These are phyloP conservation scores for Xiphydria camelus DNA, from an alignment of 2,888 invertebrate genomes.

Conservation along the genomic window DNA sequence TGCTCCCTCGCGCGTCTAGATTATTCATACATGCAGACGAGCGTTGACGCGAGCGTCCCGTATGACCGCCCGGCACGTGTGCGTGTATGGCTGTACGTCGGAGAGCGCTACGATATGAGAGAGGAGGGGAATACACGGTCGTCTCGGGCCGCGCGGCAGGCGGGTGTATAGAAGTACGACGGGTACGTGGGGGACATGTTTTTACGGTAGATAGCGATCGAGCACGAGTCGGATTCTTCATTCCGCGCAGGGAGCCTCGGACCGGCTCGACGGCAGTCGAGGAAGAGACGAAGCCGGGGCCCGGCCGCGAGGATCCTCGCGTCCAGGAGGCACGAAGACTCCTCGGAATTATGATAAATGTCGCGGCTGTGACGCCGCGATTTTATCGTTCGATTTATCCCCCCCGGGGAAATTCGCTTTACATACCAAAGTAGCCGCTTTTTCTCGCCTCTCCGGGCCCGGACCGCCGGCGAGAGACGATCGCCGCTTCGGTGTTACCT, in stretches of 20 bases:
- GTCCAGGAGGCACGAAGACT: conserved; percentile 36
- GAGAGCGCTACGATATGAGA: too few species aligned
- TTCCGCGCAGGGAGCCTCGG: conserved; percentile 42
- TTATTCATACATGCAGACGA: too few species aligned
- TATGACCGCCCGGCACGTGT: too few species aligned
- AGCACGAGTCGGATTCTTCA: conserved; percentile 47
- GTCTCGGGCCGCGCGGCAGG: conserved; percentile 7
- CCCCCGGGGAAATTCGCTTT: conserved; percentile 16
- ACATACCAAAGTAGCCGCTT: conserved; percentile 20
- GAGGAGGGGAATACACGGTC: not conserved
- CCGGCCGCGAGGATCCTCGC: conserved; percentile 15
- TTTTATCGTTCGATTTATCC: conserved; percentile 31
- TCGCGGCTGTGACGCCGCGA: conserved; percentile 38
- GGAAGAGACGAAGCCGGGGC: conserved; percentile 8
- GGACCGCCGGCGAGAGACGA: too few species aligned
- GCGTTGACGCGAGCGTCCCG: too few species aligned
- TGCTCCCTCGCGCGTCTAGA: too few species aligned
- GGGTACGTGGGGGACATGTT: conserved; percentile 29
- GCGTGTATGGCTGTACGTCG: not conserved
- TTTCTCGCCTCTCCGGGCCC: too few species aligned
- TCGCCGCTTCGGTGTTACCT: too few species aligned
- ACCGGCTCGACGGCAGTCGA: conserved; percentile 34
- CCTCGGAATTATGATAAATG: conserved; percentile 50
- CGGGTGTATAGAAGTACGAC: conserved; percentile 17
- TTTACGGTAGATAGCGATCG: conserved; percentile 47